Base-by-base conservation (phyloP, 2,113 vertebrate genomes). In the Ceyx margarethae region DNA sequence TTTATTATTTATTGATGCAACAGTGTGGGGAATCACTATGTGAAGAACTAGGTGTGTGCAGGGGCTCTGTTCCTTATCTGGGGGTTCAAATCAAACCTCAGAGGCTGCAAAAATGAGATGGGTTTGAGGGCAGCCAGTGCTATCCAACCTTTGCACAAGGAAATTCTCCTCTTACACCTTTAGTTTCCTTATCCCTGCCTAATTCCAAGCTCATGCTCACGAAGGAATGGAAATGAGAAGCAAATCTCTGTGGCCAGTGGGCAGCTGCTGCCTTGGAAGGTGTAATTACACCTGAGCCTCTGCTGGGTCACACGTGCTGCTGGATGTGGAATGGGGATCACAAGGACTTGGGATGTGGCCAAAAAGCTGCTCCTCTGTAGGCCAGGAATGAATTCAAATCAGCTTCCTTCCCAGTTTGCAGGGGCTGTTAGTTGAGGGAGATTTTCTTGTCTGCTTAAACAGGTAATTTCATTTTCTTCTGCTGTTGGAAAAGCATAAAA, bases 361-460 rank as follows among this genome's bases (percentile, higher is more conserved):
- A 42, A 35, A 28, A 51, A 37, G 15, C 46, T 50, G 7, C 42
- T 74, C 14, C 11, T 17, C 6, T 10, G 5, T 7, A 42, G 29
- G 9, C 25, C 45, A 4, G 0, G 2, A 45, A 37, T 4, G 2
- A 45, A 37, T 4, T 10, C 35, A 5, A 37, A 50, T 19, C 21
- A 3, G 43, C 68, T 3, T 0, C 14, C 46, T 19, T 57, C 35
- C 54, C 28, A 1, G 0, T 10, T 8, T 15, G 54, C 18, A 9
- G 54, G 46, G 21, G 4, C 37, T 51, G 18, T 12, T 9, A 14
- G 10, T 20, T 15, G 29, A 33, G 25, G 8, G 40, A 42, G 28
- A 5, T 28, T 31, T 53, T 43, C 50, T 75, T 67, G 18, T 28
- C 37, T 46, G 35, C 22, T 40, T 58, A 45, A 68, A 69, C 16